Base-by-base conservation (phyloP, 1,140 invertebrate species). In the Neodiprion virginianus region DNA sequence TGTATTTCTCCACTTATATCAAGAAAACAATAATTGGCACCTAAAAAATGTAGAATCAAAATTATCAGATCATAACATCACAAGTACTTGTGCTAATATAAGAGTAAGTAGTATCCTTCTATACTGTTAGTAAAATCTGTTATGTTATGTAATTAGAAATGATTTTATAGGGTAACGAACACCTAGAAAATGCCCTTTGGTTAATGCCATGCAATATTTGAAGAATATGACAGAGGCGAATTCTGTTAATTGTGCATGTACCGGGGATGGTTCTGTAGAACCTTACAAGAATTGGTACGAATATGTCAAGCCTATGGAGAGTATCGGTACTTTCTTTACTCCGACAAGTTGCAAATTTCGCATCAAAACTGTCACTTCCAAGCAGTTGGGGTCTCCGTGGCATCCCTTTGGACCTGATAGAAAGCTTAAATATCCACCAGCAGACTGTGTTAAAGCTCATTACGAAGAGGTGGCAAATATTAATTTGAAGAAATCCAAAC, bases 281-380 rank as follows among this genome's bases (percentile, higher is more conserved):
- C 53, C 91, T 0, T 90, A 90, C 73, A 88, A 90, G 77, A 87
- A 92, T 79, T 86, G 88, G 48, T 89, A 89, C 71, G 83, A 89
- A 50, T 91, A 91, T 78, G 85, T 89, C 12, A 92, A 91, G 75
- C 93, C 93, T 5, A 90, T 88, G 65, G 93, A 95, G 85, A 91
- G 89, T 65, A 93, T 93, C 71, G 92, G 90, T 70, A 91, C 88
- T 78, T 87, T 87, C 75, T 93, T 90, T 77, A 91, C 90, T 4
- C 92, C 91, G n/a, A 80, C 84, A 70, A 88, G 90, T 1, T 86
- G 86, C 40, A 82, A 87, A 75, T 84, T 93, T 67, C 87, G 88
- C 75, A 81, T 92, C 23, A 86, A 86, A 79, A 88, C 89, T 77
- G 76, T 93, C 61, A 86, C 87, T 48, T 85, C 82, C 17, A 80